Evolutionary conservation across 2,113 vertebrate genomes (phyloP), one percentile per base, ranked within the genome.

Genomic region (Sapayoa aenigma): DNA sequence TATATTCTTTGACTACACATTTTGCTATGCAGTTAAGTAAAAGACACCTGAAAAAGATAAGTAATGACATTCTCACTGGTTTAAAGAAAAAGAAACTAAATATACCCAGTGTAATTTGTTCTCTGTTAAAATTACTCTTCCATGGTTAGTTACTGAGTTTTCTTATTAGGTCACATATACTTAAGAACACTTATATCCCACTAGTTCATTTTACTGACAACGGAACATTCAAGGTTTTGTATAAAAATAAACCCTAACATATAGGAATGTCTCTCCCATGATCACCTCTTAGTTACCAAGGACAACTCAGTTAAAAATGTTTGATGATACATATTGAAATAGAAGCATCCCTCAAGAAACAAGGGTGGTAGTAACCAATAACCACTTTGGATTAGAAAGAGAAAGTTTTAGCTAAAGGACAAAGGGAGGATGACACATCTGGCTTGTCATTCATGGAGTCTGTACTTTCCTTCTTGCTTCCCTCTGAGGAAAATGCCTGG

Each of bases 1-100:
- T 75, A 53, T 66, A 85, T 52, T 73, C 63, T 94, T 52, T 46
- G 31, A 90, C 42, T 86, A 28, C 21, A 75, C 49, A 2, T 55
- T 93, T 78, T 72, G 58, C 46, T 75, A 60, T 81, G 60, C 66
- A 90, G 28, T 83, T 73, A 93, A 79, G 56, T 83, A 92, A 92
- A 81, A 88, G 85, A 78, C 47, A 84, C 89, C 81, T 93, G 49
- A 63, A 82, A 87, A 88, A 73, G 60, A 91, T 85, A 24, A 77
- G 35, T 7, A 95, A 77, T 63, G 63, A 74, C 58, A 89, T 53
- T 93, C 75, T 76, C 84, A 83, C 76, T 33, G 74, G 83, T 91
- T 97, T 96, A 67, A 67, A 91, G 96, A 84, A 68, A 93, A 87
- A 95, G 92, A 95, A 96, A 96, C 49, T n/a, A 72, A 91, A 96